A percentile compares a stretch with the other conserved stretches of the same genome.
These are phyloP conservation scores for Gymnorhina tibicen DNA, from an alignment of 2,113 vertebrate species.

Conservation along the genomic window DNA sequence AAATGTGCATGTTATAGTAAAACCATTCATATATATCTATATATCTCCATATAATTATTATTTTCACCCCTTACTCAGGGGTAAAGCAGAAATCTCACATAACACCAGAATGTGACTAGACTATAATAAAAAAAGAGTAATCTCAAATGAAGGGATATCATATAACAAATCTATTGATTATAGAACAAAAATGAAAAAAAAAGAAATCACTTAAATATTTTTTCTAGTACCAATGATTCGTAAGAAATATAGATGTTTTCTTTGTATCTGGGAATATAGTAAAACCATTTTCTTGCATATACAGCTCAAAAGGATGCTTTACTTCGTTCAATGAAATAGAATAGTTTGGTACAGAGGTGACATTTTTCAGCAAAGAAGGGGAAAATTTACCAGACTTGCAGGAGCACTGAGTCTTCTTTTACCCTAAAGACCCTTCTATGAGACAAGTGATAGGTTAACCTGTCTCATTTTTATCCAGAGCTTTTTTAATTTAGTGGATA, in stretches of 20 bases:
- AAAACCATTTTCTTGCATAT: not conserved
- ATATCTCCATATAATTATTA: not conserved
- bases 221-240: not conserved
- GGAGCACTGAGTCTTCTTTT: not conserved
- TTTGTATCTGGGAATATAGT: not conserved
- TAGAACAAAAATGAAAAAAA: not conserved
- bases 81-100: not conserved
- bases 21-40: not conserved
- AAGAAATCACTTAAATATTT: not conserved
- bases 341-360: not conserved
- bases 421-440: not conserved
- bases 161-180: not conserved
- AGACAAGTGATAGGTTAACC: conserved; percentile 29
- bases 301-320: not conserved
- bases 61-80: not conserved
- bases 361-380: not conserved
- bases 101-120: not conserved
- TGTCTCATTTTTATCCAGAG: conserved; percentile 18
- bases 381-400: not conserved
- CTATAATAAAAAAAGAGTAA: not conserved
- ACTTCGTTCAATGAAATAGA: not conserved
- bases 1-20: not conserved
- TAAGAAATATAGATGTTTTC: not conserved
- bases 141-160: not conserved
- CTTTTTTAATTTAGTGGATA: conserved; percentile 39